Evolutionary conservation across 2,888 invertebrate species (phyloP).

Genomic region (Ectropis crepuscularia): DNA sequence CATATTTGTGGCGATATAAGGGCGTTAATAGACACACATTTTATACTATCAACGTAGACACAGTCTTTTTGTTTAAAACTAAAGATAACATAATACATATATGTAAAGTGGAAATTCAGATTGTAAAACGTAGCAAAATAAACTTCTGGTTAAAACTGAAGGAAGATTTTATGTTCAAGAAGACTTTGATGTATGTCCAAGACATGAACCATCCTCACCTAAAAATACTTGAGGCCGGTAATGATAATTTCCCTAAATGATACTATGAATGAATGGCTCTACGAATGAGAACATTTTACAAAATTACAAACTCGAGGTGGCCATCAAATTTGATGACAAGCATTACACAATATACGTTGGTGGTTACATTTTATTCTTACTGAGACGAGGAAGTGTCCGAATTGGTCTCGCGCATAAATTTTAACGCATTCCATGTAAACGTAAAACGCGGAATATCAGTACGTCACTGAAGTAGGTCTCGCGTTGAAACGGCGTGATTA

Average conservation of each 20-base stretch:
- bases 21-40: too few relatives aligned
- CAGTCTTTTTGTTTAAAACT: too few relatives aligned
- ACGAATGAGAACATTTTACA: slow-evolving; percentile 10
- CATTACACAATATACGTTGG: slow-evolving; percentile 13
- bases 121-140: too few relatives aligned
- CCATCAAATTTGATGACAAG: slow-evolving; percentile 18
- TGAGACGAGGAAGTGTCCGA: slow-evolving; percentile 16
- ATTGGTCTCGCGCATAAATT: slow-evolving; percentile 26
- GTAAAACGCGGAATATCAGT: slow-evolving; percentile 16
- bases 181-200: not conserved
- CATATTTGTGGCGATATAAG: too few relatives aligned
- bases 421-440: slow-evolving; percentile 15
- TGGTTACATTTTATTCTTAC: slow-evolving; percentile 3
- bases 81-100: too few relatives aligned
- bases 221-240: not conserved
- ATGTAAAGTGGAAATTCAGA: too few relatives aligned
- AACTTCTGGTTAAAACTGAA: too few relatives aligned
- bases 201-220: not conserved
- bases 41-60: too few relatives aligned
- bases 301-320: slow-evolving; percentile 2
- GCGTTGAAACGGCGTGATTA: slow-evolving; percentile 3
- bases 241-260: not conserved
- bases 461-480: slow-evolving; percentile 11
- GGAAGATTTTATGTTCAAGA: not conserved
- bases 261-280: not conserved